Evolutionary conservation across 2,888 invertebrate species (phyloP).

Genomic region (Cephus spinipes): DNA sequence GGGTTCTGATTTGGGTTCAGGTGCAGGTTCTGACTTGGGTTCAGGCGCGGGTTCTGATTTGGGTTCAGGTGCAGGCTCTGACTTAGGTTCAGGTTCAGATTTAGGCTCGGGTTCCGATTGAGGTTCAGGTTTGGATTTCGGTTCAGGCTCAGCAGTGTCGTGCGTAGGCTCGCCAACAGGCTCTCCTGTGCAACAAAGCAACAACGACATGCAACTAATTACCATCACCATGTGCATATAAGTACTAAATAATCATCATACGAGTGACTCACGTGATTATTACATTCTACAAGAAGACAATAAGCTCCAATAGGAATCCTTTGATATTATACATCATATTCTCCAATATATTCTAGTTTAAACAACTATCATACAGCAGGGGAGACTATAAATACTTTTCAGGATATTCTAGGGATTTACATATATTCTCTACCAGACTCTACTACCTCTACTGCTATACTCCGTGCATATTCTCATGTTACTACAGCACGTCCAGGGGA

Average conservation of each 20-base stretch:
- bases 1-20: conserved; percentile 51
- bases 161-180: conserved; percentile 53
- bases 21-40: conserved; percentile 46
- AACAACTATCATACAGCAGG: conserved; percentile 3
- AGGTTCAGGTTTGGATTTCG: conserved; percentile 38
- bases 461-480: background rate
- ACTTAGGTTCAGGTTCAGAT: conserved; percentile 63
- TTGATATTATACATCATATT: too few relatives aligned
- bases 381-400: background rate
- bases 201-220: conserved; percentile 53
- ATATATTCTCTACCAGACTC: too few relatives aligned
- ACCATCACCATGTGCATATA: conserved; percentile 52
- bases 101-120: conserved; percentile 63
- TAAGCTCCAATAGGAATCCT: too few relatives aligned
- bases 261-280: too few relatives aligned
- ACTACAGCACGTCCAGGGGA: conserved; percentile 5
- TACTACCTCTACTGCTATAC: background rate
- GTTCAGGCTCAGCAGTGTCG: conserved; percentile 40
- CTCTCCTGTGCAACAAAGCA: conserved; percentile 66
- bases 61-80: conserved; percentile 58
- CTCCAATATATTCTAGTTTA: too few relatives aligned
- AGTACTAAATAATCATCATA: too few relatives aligned
- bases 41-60: conserved; percentile 60
- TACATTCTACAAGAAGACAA: too few relatives aligned
- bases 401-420: background rate